A percentile compares a stretch with the other conserved stretches of the same genome.
phyloP scores from a whole-genome alignment of 1,140 invertebrate species.

The Drosophila rhopaloa region DNA sequence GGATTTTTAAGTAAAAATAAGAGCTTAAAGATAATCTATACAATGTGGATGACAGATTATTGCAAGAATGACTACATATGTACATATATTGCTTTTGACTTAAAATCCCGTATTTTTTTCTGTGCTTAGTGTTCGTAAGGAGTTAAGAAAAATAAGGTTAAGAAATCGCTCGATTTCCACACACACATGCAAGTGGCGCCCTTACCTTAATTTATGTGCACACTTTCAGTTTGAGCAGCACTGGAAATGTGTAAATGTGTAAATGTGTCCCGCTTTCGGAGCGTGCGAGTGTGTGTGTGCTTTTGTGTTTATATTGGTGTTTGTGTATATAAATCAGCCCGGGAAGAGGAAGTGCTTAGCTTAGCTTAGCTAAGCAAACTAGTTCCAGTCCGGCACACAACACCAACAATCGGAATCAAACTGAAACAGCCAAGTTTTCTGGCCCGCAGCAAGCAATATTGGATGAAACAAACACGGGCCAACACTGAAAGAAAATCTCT shows the following conservation, averaged over 20 bases:
- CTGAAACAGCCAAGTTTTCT: slow-evolving; percentile 25
- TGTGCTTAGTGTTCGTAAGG: neutral
- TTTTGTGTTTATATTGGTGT: slow-evolving; percentile 18
- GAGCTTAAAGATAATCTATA: too few relatives aligned
- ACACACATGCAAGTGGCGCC: slow-evolving; percentile 13
- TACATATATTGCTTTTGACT: too few relatives aligned
- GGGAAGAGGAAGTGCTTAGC: slow-evolving; percentile 75
- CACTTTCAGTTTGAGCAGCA: slow-evolving; percentile 72
- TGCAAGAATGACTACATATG: too few relatives aligned
- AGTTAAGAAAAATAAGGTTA: slow-evolving; percentile 64
- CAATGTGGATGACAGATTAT: too few relatives aligned
- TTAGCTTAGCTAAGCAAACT: slow-evolving; percentile 72
- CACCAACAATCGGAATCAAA: slow-evolving; percentile 29
- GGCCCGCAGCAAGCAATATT: slow-evolving; percentile 32
- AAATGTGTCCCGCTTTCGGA: slow-evolving; percentile 6
- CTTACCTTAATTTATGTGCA: slow-evolving; percentile 73
- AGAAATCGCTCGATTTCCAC: slow-evolving; percentile 54
- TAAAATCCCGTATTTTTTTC: too few relatives aligned
- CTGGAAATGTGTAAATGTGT: slow-evolving; percentile 28
- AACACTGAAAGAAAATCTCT: neutral
- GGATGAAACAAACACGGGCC: slow-evolving; percentile 14
- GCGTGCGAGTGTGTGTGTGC: slow-evolving; percentile 5
- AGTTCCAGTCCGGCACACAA: slow-evolving; percentile 35
- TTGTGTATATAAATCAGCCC: slow-evolving; percentile 69
- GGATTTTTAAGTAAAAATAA: too few relatives aligned